A percentile compares a stretch with the other conserved stretches of the same genome.
phyloP scores from a whole-genome alignment of 2,888 invertebrate species.

The Tipula confusa region DNA sequence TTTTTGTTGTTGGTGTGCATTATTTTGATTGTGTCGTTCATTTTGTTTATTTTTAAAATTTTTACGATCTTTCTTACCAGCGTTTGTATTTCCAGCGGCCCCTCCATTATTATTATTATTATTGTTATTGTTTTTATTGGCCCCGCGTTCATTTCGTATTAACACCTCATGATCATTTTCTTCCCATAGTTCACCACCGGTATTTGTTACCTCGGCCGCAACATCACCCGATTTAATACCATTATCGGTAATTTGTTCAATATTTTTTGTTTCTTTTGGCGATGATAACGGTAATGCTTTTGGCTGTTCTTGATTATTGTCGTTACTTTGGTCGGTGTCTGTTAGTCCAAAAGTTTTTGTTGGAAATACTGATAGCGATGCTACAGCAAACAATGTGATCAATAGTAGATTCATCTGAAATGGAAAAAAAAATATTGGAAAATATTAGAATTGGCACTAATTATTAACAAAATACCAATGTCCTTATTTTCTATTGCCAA shows the following conservation, averaged over 20 bases:
- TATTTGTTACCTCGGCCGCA: conserved; percentile 38
- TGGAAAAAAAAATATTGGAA: neutral
- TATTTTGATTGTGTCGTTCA: neutral
- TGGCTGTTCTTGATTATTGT: conserved; percentile 42
- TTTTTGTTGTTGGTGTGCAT: conserved; percentile 29
- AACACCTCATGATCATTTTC: conserved; percentile 75
- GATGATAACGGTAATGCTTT: conserved; percentile 48
- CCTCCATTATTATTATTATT: conserved; percentile 55
- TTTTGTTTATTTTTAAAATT: conserved; percentile 21
- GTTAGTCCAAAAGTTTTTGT: conserved; percentile 45
- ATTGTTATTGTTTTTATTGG: conserved; percentile 58
- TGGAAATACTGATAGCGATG: conserved; percentile 44
- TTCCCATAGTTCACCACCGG: conserved; percentile 71
- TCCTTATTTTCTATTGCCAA: neutral
- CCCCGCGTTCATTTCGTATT: conserved; percentile 73
- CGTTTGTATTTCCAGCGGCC: conserved; percentile 35
- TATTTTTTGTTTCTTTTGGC: conserved; percentile 42
- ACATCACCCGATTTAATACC: neutral
- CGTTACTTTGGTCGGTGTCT: conserved; percentile 42
- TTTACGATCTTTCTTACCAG: conserved; percentile 43
- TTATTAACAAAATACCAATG: neutral
- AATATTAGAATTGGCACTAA: neutral
- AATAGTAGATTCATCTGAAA: conserved; percentile 32
- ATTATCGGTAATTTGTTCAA: neutral
- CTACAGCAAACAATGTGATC: conserved; percentile 41